A percentile compares a stretch with the other conserved stretches of the same genome.
Conservation (phyloP, 1,140 invertebrate species). For the Ceratitis capitata region DNA sequence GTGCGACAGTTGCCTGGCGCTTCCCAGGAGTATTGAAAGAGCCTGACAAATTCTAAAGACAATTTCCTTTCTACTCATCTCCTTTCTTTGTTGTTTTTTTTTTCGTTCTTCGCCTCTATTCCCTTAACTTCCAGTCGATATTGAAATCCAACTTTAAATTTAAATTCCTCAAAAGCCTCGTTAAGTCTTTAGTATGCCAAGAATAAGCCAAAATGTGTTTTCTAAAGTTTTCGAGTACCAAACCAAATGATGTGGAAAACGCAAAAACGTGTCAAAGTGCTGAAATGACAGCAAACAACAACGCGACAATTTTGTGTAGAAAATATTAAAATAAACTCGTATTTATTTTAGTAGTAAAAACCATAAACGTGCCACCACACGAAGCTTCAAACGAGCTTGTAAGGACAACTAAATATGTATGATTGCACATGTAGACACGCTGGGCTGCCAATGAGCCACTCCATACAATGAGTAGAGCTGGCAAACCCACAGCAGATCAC, state of each 20-base stretch:
- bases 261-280: constrained; percentile 45
- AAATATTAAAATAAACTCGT: constrained; percentile 38
- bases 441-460: not conserved
- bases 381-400: not conserved
- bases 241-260: constrained; percentile 17
- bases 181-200: not conserved
- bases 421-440: not conserved
- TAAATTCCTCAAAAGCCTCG: not conserved
- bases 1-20: no score
- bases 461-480: not conserved
- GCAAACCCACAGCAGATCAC: not conserved
- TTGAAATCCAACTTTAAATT: not conserved
- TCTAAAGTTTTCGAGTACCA: not conserved
- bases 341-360: constrained; percentile 25
- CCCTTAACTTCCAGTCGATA: not conserved
- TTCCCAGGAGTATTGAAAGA: no score
- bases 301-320: not conserved
- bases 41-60: no score
- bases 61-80: no score
- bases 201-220: not conserved
- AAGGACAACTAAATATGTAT: no score
- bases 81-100: no score
- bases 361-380: constrained; percentile 25
- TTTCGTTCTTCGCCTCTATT: no score
- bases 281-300: constrained; percentile 41